These are phyloP conservation scores for Papilio aristodemus DNA, from an alignment of 1,140 invertebrate species.

Conservation along the genomic window DNA sequence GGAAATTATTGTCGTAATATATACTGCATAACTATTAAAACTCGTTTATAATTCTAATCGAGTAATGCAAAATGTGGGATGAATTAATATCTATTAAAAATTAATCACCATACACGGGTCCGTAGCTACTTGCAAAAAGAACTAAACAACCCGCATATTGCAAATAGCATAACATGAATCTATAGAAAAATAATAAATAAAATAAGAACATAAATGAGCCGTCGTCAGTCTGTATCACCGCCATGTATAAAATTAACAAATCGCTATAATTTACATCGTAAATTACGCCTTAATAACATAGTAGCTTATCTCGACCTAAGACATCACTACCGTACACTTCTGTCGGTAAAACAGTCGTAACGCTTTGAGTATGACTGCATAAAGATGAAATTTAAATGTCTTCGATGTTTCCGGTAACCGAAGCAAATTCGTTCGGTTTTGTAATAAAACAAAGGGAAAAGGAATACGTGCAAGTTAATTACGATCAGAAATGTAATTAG, in stretches of 20 bases:
- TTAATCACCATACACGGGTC: not conserved
- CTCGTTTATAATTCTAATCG: no score
- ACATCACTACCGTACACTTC: conserved; percentile 48
- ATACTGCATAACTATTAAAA: no score
- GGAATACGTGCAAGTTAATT: conserved; percentile 74
- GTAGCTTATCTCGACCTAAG: conserved; percentile 68
- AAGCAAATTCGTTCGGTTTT: conserved; percentile 45
- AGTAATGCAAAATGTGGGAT: not conserved
- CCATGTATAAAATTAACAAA: conserved; percentile 72
- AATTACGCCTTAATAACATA: conserved; percentile 72
- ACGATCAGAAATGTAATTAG: conserved; percentile 73
- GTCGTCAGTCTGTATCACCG: conserved; percentile 51
- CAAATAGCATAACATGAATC: conserved; percentile 25
- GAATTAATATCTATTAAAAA: not conserved
- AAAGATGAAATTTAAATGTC: conserved; percentile 43
- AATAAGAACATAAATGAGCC: conserved; percentile 49
- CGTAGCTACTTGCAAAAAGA: conserved; percentile 12
- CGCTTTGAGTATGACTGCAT: conserved; percentile 36
- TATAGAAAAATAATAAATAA: conserved; percentile 38
- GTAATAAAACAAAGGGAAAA: conserved; percentile 75
- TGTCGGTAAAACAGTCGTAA: not conserved
- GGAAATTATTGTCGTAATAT: no score
- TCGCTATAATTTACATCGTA: conserved; percentile 73
- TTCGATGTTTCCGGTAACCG: conserved; percentile 22
- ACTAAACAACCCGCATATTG: conserved; percentile 23